These are phyloP conservation scores for Urocitellus parryii DNA, from an alignment of 2,113 vertebrate species.

Conservation along the genomic window DNA sequence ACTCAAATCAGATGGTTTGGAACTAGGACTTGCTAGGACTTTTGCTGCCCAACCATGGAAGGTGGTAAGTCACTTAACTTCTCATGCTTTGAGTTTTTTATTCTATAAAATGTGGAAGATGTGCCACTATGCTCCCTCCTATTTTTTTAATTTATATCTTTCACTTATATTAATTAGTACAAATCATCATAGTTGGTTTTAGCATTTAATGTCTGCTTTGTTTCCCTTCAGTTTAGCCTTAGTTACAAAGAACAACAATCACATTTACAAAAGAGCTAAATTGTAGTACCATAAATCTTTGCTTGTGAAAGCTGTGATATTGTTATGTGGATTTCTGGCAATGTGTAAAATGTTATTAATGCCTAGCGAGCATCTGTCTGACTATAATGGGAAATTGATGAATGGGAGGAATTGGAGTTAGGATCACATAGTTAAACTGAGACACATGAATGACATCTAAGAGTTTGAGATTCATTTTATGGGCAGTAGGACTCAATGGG, in stretches of 20 bases:
- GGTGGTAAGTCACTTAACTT: background rate
- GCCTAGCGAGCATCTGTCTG: background rate
- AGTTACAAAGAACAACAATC: background rate
- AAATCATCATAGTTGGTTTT: conserved; percentile 36
- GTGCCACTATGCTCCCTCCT: background rate
- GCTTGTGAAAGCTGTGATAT: background rate
- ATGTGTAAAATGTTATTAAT: conserved; percentile 19
- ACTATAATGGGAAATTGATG: background rate
- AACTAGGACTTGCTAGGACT: background rate
- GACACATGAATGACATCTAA: background rate
- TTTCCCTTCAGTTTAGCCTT: conserved; percentile 7
- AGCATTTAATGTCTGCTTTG: background rate
- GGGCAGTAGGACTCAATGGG: background rate
- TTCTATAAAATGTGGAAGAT: background rate
- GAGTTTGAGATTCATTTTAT: conserved; percentile 11
- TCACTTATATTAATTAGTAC: conserved; percentile 6
- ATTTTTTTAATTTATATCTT: conserved; percentile 18
- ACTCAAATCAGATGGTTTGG: background rate
- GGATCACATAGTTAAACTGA: background rate
- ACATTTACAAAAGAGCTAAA: conserved; percentile 23
- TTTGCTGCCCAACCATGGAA: background rate
- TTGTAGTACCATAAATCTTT: background rate
- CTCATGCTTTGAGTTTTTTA: background rate
- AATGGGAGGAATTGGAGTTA: background rate
- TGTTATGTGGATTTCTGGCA: background rate